Evolutionary conservation across 2,797 vertebrate genomes (phyloP).

Genomic region (Echeneis naucrates): DNA sequence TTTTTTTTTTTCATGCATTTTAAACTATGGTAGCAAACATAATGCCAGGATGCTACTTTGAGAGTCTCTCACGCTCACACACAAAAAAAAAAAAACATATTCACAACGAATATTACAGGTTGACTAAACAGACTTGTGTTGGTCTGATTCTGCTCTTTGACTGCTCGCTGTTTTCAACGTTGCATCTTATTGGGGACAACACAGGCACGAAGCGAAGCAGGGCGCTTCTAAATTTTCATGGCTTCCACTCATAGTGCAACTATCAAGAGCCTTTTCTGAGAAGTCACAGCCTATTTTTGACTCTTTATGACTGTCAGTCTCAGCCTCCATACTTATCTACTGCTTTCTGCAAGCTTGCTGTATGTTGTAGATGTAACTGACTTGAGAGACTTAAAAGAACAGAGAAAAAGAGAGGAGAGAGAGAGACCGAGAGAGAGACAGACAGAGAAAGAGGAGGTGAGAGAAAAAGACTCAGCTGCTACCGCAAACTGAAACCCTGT

Average conservation of each 20-base stretch:
- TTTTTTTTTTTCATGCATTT: too few relatives aligned
- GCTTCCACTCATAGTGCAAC: slow-evolving; percentile 80
- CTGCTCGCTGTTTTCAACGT: slow-evolving; percentile 28
- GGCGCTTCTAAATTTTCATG: slow-evolving; percentile 46
- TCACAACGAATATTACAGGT: slow-evolving; percentile 51
- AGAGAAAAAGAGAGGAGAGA: slow-evolving; percentile 21
- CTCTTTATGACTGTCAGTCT: slow-evolving; percentile 69
- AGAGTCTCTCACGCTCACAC: slow-evolving; percentile 35
- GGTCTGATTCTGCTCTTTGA: slow-evolving; percentile 15
- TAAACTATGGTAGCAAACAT: slow-evolving; percentile 15
- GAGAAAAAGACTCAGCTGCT: slow-evolving; percentile 69
- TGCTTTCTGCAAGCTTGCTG: slow-evolving; percentile 62
- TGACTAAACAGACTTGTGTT: slow-evolving; percentile 27
- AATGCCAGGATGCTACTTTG: not conserved
- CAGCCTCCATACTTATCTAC: slow-evolving; percentile 74
- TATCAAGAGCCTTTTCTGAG: slow-evolving; percentile 76
- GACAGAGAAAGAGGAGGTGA: slow-evolving; percentile 48
- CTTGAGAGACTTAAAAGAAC: slow-evolving; percentile 57
- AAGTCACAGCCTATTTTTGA: slow-evolving; percentile 78
- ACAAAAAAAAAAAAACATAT: slow-evolving; percentile 64
- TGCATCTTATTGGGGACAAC: slow-evolving; percentile 54
- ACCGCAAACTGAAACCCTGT: slow-evolving; percentile 82
- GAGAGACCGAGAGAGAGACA: slow-evolving; percentile 44
- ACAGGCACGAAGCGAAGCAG: slow-evolving; percentile 26
- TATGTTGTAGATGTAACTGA: slow-evolving; percentile 69